These are phyloP conservation scores for Andricus quercusramuli DNA, from an alignment of 2,888 invertebrate species.

Conservation along the genomic window DNA sequence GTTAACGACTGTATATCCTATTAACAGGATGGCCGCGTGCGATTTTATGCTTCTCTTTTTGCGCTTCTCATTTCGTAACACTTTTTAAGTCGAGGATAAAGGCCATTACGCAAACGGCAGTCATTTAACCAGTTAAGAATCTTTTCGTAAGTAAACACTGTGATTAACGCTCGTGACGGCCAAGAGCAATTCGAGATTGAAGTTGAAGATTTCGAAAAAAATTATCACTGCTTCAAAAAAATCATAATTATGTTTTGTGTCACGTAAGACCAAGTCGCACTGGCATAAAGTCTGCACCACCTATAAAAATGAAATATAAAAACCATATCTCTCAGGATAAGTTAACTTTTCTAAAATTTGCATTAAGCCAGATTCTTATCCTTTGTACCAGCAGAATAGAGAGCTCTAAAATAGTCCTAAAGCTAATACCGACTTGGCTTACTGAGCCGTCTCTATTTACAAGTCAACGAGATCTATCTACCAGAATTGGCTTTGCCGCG, in stretches of 20 bases:
- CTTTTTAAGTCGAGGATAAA: constrained; percentile 39
- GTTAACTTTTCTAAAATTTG: too few species aligned
- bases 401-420: not conserved
- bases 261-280: not conserved
- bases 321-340: not conserved
- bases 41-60: constrained; percentile 39
- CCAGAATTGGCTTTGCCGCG: constrained; percentile 17
- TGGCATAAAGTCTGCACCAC: not conserved
- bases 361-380: not conserved
- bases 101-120: constrained; percentile 41
- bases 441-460: constrained; percentile 22
- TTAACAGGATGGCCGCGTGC: constrained; percentile 48
- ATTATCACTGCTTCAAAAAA: constrained; percentile 8
- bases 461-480: constrained; percentile 30
- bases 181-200: constrained; percentile 24
- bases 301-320: too few species aligned
- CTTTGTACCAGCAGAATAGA: not conserved
- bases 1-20: constrained; percentile 51
- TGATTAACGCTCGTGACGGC: constrained; percentile 37
- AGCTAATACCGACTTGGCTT: constrained; percentile 30
- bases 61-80: constrained; percentile 48
- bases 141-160: constrained; percentile 37
- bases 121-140: constrained; percentile 40
- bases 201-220: constrained; percentile 25
- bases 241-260: not conserved